Base-by-base conservation (phyloP, 1,140 invertebrate genomes). In the Xylocopa sonorina region DNA sequence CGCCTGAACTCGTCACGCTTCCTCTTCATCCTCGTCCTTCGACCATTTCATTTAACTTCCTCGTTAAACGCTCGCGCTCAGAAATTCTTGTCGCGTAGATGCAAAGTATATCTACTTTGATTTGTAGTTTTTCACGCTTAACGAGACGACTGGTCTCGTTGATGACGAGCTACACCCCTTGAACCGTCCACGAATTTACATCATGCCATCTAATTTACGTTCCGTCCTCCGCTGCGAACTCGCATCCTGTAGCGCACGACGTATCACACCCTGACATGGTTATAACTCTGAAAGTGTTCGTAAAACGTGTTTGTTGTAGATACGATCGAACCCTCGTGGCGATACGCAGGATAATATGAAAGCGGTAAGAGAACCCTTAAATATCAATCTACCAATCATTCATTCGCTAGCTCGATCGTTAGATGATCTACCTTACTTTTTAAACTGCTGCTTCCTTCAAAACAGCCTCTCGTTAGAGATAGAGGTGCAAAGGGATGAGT, bases 291-390 rank as follows among this genome's bases (percentile, higher is more conserved):
- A 82, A 82, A 68, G 46, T 81, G 46, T 78, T 81, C 76, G 64
- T 82, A 82, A 82, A 82, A 62, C 68, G 77, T n/a, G n/a, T 82
- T 69, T 82, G 80, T 82, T 82, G 41, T 82, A 82, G 78, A 82
- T 82, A 68, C 71, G 64, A 69, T 82, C 71, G 63, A 75, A 75
- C 53, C 38, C 41, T 75, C 78, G 57, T 55, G 78, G 63, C 81
- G 71, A 80, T 78, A 80, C 53, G 43, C 81, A 50, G 71, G 80
- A 66, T 73, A 82, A 82, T 79, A 67, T 67, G 48, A 79, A 6
- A 82, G 53, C 69, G 80, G 80, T 82, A 82, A 82, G 80, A 62
- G 12, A 79, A 50, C 18, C 72, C 50, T 72, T 82, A 55, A n/a
- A 68, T 64, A 77, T 77, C 74, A 57, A 81, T 76, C 74, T 78